Percentiles rank a stretch among this genome's conserved stretches.
phyloP scores from a whole-genome alignment of 2,888 invertebrate species.

The Argyresthia goedartella region DNA sequence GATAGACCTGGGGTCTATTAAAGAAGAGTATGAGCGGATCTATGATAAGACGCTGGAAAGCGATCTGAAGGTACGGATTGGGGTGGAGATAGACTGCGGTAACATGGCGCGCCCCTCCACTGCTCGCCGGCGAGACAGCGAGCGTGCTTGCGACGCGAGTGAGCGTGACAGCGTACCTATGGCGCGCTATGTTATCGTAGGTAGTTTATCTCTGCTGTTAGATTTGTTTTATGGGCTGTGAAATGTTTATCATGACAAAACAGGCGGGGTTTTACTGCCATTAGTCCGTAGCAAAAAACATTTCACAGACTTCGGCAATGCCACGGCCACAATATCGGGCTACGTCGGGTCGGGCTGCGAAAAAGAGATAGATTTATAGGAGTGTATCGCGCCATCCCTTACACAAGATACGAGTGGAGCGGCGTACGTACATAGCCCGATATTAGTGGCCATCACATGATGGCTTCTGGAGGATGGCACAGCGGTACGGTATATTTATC shows the following conservation, averaged over 20 bases:
- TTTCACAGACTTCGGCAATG: not conserved
- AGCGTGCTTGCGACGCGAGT: no score
- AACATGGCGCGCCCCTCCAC: no score
- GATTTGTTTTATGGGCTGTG: not conserved
- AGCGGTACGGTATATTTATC: constrained; percentile 7
- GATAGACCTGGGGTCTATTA: constrained; percentile 78
- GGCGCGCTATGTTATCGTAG: no score
- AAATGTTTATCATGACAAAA: not conserved
- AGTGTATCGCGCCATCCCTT: no score
- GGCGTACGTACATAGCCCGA: no score
- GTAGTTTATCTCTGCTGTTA: not conserved
- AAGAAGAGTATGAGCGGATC: constrained; percentile 77
- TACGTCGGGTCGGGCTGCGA: not conserved
- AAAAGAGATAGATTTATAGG: not conserved
- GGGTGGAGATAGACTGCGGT: not conserved
- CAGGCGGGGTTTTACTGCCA: not conserved
- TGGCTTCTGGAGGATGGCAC: constrained; percentile 3
- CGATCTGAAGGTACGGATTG: constrained; percentile 67
- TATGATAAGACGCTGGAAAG: constrained; percentile 78
- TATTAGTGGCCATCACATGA: no score
- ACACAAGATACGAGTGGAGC: no score
- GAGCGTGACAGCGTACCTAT: no score
- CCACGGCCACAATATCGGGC: not conserved
- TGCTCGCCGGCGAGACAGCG: no score
- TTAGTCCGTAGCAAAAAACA: not conserved